A percentile compares a stretch with the other conserved stretches of the same genome.
These are phyloP conservation scores for Whitmania pigra DNA, from an alignment of 1,140 invertebrate genomes.

Conservation along the genomic window DNA sequence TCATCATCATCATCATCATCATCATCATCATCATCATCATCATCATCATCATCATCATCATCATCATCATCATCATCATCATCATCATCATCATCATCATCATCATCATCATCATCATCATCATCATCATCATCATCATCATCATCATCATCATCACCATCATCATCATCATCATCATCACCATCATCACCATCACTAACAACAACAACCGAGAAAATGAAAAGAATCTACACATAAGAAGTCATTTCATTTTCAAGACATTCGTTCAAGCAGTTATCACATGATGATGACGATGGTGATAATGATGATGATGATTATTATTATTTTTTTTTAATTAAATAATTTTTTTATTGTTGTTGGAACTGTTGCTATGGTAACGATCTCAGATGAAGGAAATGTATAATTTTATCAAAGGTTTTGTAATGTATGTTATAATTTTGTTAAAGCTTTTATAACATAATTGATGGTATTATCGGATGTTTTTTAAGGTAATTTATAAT, in stretches of 20 bases:
- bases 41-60: not conserved
- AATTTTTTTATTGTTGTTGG: not conserved
- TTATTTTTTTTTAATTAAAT: not conserved
- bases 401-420: too few relatives aligned
- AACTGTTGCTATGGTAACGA: not conserved
- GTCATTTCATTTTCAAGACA: not conserved
- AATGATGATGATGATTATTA: not conserved
- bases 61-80: too few relatives aligned
- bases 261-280: too few relatives aligned
- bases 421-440: too few relatives aligned
- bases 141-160: conserved; percentile 3
- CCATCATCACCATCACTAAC: not conserved
- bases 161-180: conserved; percentile 6
- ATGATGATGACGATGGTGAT: not conserved
- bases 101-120: not conserved
- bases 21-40: too few relatives aligned
- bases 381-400: too few relatives aligned
- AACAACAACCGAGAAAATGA: not conserved
- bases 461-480: too few relatives aligned
- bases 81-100: too few relatives aligned
- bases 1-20: too few relatives aligned
- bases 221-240: not conserved
- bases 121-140: conserved; percentile 3
- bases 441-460: too few relatives aligned
- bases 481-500: too few relatives aligned